These are phyloP conservation scores for Hyposoter didymator DNA, from an alignment of 2,888 invertebrate genomes.

Conservation along the genomic window DNA sequence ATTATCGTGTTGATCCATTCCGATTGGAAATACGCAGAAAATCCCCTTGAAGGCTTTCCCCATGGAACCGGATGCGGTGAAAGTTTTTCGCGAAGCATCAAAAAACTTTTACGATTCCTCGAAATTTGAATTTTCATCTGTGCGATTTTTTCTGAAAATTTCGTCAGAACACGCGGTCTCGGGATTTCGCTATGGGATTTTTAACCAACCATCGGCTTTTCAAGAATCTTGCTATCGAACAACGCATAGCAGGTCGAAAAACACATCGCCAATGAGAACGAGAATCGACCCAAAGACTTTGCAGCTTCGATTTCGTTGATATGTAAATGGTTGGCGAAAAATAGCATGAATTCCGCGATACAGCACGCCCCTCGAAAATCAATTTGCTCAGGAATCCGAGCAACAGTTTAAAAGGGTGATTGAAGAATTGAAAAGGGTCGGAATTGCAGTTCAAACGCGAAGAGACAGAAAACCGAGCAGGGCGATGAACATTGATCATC, in stretches of 20 bases:
- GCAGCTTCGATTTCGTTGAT: not conserved
- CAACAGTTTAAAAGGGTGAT: constrained; percentile 41
- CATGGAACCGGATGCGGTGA: constrained; percentile 28
- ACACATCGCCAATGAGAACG: not conserved
- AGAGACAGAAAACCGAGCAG: not conserved
- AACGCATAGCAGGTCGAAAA: not conserved
- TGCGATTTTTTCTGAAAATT: not conserved
- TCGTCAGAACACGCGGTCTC: too few relatives aligned
- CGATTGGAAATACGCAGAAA: constrained; percentile 4
- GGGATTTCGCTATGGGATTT: constrained; percentile 47
- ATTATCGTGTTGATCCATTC: not conserved
- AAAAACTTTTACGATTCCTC: not conserved
- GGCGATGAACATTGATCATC: constrained; percentile 4
- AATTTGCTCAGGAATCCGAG: constrained; percentile 57
- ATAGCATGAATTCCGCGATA: constrained; percentile 49
- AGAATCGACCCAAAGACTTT: not conserved
- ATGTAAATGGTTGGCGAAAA: constrained; percentile 29
- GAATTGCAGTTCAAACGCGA: constrained; percentile 39
- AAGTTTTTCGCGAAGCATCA: constrained; percentile 29
- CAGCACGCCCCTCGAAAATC: constrained; percentile 40
- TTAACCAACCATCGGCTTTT: constrained; percentile 68
- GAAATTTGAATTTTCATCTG: not conserved
- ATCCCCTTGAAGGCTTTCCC: constrained; percentile 23
- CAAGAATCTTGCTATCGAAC: not conserved
- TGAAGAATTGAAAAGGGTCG: constrained; percentile 51